phyloP scores from a whole-genome alignment of 2,113 vertebrate genomes.

The Archilochus colubris region DNA sequence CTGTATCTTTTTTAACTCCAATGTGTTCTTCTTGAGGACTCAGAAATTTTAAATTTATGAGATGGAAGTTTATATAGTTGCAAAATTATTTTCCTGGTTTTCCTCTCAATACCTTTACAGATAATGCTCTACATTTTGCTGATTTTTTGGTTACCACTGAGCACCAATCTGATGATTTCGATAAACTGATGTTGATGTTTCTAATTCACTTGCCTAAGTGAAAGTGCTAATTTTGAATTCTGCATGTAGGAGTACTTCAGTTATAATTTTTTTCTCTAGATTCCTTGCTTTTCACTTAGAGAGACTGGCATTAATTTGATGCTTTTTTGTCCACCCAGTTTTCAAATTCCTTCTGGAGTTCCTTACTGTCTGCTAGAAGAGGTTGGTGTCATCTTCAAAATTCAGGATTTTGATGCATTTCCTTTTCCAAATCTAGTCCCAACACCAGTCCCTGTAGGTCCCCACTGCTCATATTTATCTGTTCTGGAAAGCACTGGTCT shows the following conservation, averaged over 20 bases:
- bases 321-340: background rate
- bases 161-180: background rate
- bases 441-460: background rate
- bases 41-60: background rate
- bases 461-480: background rate
- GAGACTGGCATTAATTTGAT: background rate
- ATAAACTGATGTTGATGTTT: background rate
- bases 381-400: background rate
- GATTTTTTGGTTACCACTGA: background rate
- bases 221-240: background rate
- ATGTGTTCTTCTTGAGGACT: background rate
- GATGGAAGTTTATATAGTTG: background rate
- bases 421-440: background rate
- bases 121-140: background rate
- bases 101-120: background rate
- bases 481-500: background rate
- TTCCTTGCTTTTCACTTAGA: background rate
- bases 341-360: background rate
- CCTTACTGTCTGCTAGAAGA: background rate
- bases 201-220: background rate
- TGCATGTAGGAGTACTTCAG: background rate
- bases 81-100: background rate
- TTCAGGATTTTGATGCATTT: background rate
- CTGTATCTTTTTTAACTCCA: background rate
- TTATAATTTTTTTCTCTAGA: background rate